Conservation (phyloP, 2,888 invertebrate species). For the Epistrophe grossulariae region DNA sequence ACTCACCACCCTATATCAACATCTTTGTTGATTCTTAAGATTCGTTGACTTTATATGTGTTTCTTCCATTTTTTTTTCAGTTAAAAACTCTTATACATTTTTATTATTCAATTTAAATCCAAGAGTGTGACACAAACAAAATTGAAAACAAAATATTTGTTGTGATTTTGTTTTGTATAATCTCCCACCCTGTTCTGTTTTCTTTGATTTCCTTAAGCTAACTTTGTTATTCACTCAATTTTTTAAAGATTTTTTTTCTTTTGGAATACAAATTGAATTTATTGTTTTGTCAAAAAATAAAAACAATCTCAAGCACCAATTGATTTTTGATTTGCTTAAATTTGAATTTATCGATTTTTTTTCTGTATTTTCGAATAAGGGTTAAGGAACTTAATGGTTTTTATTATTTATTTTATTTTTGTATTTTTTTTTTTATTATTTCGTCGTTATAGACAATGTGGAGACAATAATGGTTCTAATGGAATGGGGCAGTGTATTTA, state of each 20-base stretch:
- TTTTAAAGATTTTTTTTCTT: slow-evolving; percentile 5
- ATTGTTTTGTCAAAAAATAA: not conserved
- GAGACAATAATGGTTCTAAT: slow-evolving; percentile 1
- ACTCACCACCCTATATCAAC: not conserved
- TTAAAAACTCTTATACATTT: slow-evolving; percentile 44
- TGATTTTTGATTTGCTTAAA: not conserved
- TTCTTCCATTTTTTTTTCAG: not conserved
- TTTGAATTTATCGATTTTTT: slow-evolving; percentile 21
- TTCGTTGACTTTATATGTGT: not conserved
- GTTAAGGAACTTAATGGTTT: slow-evolving; percentile 41
- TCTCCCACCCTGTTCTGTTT: not conserved
- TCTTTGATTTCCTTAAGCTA: not conserved
- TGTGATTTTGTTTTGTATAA: not conserved
- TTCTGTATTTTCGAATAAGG: not conserved
- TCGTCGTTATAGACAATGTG: slow-evolving; percentile 42
- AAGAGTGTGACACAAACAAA: slow-evolving; percentile 50
- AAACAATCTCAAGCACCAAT: not conserved
- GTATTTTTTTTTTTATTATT: slow-evolving; percentile 19
- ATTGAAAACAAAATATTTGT: slow-evolving; percentile 27
- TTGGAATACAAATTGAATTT: not conserved
- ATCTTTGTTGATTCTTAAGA: not conserved
- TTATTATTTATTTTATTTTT: not conserved
- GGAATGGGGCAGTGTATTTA: not conserved
- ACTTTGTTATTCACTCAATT: not conserved
- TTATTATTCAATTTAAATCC: not conserved